These are phyloP conservation scores for Ammospiza nelsoni DNA, from an alignment of 2,113 vertebrate species.

Conservation along the genomic window DNA sequence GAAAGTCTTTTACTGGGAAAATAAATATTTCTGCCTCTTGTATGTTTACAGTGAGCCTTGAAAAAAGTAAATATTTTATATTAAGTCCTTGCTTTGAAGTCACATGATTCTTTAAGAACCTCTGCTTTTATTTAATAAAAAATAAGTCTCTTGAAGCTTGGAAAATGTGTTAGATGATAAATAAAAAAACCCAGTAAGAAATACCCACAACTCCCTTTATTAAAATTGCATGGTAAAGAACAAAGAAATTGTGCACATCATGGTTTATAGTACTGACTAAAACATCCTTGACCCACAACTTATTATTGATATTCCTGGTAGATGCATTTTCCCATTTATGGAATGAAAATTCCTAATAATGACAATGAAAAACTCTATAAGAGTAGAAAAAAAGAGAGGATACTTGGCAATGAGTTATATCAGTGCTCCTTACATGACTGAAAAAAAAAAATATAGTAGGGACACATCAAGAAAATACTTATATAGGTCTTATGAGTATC, in stretches of 20 bases:
- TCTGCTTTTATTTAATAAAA: conserved; percentile 18
- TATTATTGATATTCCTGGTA: not conserved
- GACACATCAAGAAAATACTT: not conserved
- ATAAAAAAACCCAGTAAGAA: not conserved
- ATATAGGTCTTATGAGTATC: not conserved
- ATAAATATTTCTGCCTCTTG: not conserved
- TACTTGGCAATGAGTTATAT: not conserved
- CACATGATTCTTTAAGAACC: not conserved
- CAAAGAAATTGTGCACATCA: not conserved
- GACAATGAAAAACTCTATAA: not conserved
- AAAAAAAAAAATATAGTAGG: not conserved
- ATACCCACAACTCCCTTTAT: not conserved
- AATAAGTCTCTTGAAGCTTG: not conserved
- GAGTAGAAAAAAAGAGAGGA: not conserved
- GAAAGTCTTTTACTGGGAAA: not conserved
- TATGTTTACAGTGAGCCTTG: not conserved
- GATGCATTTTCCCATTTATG: not conserved
- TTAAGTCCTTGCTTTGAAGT: not conserved
- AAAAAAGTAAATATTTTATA: not conserved
- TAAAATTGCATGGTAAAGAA: not conserved
- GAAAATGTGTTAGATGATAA: not conserved
- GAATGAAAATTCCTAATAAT: not conserved
- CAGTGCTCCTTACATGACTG: not conserved
- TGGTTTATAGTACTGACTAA: not conserved
- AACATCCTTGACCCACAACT: not conserved